Percentiles rank a stretch among this genome's conserved stretches.
Conservation (phyloP, 2,888 invertebrate species). For the Sepiola atlantica region DNA sequence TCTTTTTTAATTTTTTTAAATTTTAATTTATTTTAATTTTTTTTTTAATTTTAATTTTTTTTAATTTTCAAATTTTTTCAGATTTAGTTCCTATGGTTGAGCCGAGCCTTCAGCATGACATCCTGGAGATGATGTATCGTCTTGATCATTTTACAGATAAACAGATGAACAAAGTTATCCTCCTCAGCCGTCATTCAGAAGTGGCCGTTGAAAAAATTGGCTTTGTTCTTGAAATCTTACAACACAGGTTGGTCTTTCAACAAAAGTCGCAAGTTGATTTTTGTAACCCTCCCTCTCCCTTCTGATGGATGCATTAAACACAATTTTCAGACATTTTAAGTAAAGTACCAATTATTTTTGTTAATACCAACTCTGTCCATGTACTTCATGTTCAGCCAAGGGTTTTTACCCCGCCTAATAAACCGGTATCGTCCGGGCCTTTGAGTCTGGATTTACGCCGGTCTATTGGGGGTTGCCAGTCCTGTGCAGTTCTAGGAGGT, state of each 20-base stretch:
- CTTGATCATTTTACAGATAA: constrained; percentile 19
- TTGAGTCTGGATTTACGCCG: too few relatives aligned
- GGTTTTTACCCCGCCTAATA: too few relatives aligned
- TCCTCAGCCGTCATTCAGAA: not conserved
- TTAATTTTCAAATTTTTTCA: not conserved
- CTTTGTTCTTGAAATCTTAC: constrained; percentile 34
- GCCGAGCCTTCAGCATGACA: not conserved
- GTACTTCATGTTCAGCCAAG: too few relatives aligned
- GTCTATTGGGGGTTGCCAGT: too few relatives aligned
- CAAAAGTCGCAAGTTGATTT: too few relatives aligned
- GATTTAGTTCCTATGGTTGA: not conserved
- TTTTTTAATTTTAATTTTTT: not conserved
- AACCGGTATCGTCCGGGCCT: too few relatives aligned
- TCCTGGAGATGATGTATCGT: constrained; percentile 15
- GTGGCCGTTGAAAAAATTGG: constrained; percentile 40
- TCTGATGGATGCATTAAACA: too few relatives aligned
- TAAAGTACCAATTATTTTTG: too few relatives aligned
- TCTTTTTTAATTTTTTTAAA: not conserved
- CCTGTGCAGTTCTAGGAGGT: too few relatives aligned
- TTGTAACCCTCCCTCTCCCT: too few relatives aligned
- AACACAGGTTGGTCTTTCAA: not conserved
- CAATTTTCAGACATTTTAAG: not conserved
- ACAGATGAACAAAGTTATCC: not conserved
- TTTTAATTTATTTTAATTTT: not conserved
- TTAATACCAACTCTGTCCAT: too few relatives aligned